Evolutionary conservation across 2,797 vertebrate species (phyloP).

Genomic region (Rhinoraja longicauda): DNA sequence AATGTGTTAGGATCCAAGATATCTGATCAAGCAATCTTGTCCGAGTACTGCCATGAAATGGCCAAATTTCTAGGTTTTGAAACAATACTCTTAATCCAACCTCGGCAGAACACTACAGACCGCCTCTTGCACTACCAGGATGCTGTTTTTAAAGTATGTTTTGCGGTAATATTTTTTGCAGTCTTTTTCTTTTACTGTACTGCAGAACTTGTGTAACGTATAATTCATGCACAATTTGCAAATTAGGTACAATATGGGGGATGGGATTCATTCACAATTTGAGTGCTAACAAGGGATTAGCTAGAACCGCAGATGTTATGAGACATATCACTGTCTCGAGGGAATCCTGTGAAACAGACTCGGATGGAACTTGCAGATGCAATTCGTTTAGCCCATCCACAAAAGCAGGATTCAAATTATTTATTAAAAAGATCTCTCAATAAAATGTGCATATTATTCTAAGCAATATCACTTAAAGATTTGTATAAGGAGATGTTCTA

Average conservation of each 20-base stretch:
- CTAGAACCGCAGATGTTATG: background rate
- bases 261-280: background rate
- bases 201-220: too few relatives aligned
- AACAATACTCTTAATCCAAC: background rate
- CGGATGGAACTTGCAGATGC: background rate
- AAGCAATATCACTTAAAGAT: background rate
- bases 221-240: background rate
- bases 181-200: too few relatives aligned
- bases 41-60: background rate
- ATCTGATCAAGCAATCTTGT: background rate
- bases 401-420: background rate
- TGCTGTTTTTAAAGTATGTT: too few relatives aligned
- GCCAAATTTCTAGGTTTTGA: background rate
- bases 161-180: too few relatives aligned
- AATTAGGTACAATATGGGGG: background rate
- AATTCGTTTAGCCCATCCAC: background rate
- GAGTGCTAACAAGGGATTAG: background rate
- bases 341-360: slow-evolving; percentile 3
- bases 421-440: background rate
- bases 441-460: background rate
- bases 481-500: background rate
- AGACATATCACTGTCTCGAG: background rate
- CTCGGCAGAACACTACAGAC: too few relatives aligned
- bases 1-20: background rate
- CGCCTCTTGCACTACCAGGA: too few relatives aligned